Conservation (phyloP, 92 coral and sea anemone genomes). For the Desmophyllum pertusum region DNA sequence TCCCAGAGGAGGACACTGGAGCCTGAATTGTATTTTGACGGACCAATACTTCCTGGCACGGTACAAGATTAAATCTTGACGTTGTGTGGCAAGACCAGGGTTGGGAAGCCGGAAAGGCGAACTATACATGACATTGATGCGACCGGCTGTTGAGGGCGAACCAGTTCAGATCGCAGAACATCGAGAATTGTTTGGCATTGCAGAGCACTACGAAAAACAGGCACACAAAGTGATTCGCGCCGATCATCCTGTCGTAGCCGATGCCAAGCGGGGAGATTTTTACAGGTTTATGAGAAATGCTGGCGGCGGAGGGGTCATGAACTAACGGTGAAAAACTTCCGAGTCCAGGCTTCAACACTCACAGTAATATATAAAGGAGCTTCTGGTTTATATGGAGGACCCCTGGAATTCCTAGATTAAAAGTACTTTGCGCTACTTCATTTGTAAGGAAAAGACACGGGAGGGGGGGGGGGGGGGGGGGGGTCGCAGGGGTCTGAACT, state of each 20-base stretch:
- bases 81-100: slow-evolving; percentile 74
- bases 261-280: slow-evolving; percentile 60
- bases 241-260: slow-evolving; percentile 36
- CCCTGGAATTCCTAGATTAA: neutral
- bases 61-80: slow-evolving; percentile 36
- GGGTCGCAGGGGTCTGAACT: no score
- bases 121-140: slow-evolving; percentile 53
- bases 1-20: slow-evolving; percentile 35
- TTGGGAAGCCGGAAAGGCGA: slow-evolving; percentile 67
- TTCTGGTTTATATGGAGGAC: no score
- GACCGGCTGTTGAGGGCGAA: slow-evolving; percentile 16
- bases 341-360: slow-evolving; percentile 23
- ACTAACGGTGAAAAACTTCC: slow-evolving; percentile 48
- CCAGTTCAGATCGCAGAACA: slow-evolving; percentile 27
- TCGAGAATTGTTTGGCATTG: slow-evolving; percentile 63
- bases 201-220: slow-evolving; percentile 49
- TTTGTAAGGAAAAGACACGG: no score
- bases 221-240: neutral
- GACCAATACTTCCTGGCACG: slow-evolving; percentile 33
- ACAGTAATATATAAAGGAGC: neutral
- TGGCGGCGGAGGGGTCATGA: slow-evolving; percentile 80
- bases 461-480: no score
- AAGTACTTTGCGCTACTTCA: no score
- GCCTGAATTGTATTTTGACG: slow-evolving; percentile 62
- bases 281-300: slow-evolving; percentile 71